These are phyloP conservation scores for Tonatia bakeri DNA, from an alignment of 2,113 vertebrate species.

Conservation along the genomic window DNA sequence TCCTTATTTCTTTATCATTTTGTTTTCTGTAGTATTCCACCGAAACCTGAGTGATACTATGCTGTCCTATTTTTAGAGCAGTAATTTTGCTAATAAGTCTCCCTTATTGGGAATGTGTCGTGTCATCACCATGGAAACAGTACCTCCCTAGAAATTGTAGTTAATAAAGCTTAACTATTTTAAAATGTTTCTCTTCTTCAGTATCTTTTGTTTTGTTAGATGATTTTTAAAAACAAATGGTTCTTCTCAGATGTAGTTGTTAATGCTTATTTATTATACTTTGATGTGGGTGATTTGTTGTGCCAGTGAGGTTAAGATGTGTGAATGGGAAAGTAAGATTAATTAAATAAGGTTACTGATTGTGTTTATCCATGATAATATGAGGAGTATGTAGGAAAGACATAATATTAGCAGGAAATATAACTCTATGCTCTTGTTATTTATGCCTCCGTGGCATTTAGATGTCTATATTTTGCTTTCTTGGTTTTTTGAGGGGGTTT, in stretches of 20 bases:
- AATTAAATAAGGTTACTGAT: not conserved
- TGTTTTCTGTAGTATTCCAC: slow-evolving; percentile 33
- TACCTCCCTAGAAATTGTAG: slow-evolving; percentile 15
- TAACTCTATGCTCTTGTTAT: not conserved
- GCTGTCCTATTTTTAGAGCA: slow-evolving; percentile 25
- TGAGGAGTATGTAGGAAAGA: not conserved
- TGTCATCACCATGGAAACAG: slow-evolving; percentile 27
- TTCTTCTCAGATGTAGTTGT: not conserved
- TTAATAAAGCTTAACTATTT: slow-evolving; percentile 21
- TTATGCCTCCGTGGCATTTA: not conserved
- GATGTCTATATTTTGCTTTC: not conserved
- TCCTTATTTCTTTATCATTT: slow-evolving; percentile 17
- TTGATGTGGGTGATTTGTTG: not conserved
- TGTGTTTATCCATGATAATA: not conserved
- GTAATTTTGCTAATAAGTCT: slow-evolving; percentile 15
- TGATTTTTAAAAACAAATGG: slow-evolving; percentile 10
- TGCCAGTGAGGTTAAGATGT: not conserved
- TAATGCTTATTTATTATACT: not conserved
- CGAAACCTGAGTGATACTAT: slow-evolving; percentile 22
- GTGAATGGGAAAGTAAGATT: not conserved
- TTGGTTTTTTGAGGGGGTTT: not conserved
- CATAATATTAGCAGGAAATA: slow-evolving; percentile 7
- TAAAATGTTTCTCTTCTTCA: not conserved
- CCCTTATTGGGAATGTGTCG: slow-evolving; percentile 36
- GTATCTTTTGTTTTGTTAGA: not conserved